Evolutionary conservation across 2,888 invertebrate genomes (phyloP).

Genomic region (Cantharis flavilabris): DNA sequence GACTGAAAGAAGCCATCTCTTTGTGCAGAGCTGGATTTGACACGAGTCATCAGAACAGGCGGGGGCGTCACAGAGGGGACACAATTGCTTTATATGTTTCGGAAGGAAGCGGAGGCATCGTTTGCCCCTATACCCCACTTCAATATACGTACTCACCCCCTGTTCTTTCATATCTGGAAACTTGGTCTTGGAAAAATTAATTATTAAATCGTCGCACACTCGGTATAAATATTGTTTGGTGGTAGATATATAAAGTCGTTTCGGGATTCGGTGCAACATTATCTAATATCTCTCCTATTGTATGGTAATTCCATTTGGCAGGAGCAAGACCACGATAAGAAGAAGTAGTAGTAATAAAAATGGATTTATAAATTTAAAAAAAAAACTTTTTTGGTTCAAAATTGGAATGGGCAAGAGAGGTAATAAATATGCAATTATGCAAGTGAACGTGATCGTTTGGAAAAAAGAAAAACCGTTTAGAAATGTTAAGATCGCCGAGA

Average conservation of each 20-base stretch:
- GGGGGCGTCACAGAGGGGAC: constrained; percentile 39
- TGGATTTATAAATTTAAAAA: background rate
- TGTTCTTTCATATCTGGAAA: background rate
- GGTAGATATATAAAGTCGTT: constrained; percentile 27
- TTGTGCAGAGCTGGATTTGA: constrained; percentile 50
- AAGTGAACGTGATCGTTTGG: constrained; percentile 10
- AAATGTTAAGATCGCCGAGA: constrained; percentile 41
- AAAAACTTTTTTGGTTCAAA: background rate
- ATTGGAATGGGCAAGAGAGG: background rate
- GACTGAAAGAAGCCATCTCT: constrained; percentile 52
- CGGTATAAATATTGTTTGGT: constrained; percentile 2
- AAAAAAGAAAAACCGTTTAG: constrained; percentile 15
- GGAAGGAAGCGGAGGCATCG: constrained; percentile 48
- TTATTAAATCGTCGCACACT: background rate
- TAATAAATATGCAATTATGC: background rate
- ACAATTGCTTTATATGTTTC: constrained; percentile 52
- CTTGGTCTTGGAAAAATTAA: background rate
- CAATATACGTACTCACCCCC: background rate
- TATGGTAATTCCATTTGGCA: constrained; percentile 29
- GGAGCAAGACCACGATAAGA: constrained; percentile 23
- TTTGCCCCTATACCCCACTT: constrained; percentile 15
- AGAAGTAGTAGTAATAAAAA: background rate
- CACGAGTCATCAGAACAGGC: constrained; percentile 45
- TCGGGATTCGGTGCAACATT: constrained; percentile 16
- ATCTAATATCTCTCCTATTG: constrained; percentile 29